Evolutionary conservation across 2,797 vertebrate species (phyloP).

Genomic region (Tenualosa ilisha): DNA sequence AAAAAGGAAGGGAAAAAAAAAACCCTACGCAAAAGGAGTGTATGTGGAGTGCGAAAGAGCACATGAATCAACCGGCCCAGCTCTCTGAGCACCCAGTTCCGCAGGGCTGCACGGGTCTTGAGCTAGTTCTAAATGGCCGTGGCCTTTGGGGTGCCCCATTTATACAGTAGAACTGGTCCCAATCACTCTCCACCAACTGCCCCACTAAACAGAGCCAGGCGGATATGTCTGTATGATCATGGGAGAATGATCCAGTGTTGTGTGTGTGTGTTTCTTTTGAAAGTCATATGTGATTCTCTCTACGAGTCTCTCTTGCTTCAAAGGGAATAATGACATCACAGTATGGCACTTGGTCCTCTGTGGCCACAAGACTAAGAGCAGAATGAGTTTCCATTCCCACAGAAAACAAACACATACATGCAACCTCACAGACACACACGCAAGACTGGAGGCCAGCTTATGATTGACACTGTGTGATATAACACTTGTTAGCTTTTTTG

Average conservation of each 20-base stretch:
- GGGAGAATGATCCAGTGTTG: neutral
- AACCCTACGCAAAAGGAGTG: neutral
- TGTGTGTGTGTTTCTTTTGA: neutral
- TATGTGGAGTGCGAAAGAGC: neutral
- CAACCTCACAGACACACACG: neutral
- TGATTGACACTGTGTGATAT: neutral
- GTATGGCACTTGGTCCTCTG: neutral
- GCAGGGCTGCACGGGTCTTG: neutral
- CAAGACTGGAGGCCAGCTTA: neutral
- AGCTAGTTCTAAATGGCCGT: neutral
- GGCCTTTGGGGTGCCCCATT: no score
- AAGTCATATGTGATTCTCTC: no score
- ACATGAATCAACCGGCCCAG: neutral
- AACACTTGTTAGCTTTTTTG: neutral
- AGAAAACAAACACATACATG: no score
- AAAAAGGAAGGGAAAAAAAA: neutral
- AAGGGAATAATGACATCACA: neutral
- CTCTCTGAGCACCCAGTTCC: neutral
- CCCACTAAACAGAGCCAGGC: neutral
- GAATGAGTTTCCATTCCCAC: no score
- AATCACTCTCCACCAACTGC: neutral
- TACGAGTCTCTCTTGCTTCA: neutral
- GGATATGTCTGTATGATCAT: neutral
- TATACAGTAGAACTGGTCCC: no score
- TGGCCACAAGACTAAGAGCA: neutral